Conservation (phyloP, 1,140 invertebrate species). For the Halyomorpha halys region DNA sequence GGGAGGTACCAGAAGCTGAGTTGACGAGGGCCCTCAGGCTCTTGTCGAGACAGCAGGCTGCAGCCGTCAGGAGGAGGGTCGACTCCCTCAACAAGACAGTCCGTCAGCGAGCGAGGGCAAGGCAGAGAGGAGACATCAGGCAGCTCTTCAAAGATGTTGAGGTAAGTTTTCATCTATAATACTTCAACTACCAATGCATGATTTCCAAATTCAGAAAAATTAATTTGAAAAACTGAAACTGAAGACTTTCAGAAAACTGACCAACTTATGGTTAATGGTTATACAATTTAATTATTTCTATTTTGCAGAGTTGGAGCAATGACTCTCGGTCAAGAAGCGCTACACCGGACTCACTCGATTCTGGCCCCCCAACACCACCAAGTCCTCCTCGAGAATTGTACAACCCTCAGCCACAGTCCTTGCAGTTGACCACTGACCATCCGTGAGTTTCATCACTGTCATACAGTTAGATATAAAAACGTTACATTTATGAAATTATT, state of each 20-base stretch:
- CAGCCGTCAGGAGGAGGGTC: slow-evolving; percentile 64
- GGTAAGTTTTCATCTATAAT: slow-evolving; percentile 39
- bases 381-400: slow-evolving; percentile 31
- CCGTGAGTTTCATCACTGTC: too few species aligned
- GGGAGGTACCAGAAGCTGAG: slow-evolving; percentile 47
- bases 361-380: slow-evolving; percentile 45
- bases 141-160: slow-evolving; percentile 69
- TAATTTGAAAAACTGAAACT: too few species aligned
- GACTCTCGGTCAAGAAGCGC: slow-evolving; percentile 69
- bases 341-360: slow-evolving; percentile 77
- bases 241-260: too few species aligned
- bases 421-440: not conserved
- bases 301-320: slow-evolving; percentile 49
- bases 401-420: not conserved
- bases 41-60: slow-evolving; percentile 54
- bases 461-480: too few species aligned
- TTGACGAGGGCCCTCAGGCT: slow-evolving; percentile 44
- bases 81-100: slow-evolving; percentile 66
- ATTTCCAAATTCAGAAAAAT: too few species aligned
- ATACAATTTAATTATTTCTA: slow-evolving; percentile 6
- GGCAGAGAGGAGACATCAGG: slow-evolving; percentile 56
- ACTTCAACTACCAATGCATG: too few species aligned
- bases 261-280: too few species aligned
- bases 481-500: too few species aligned
- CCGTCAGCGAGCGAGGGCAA: slow-evolving; percentile 50